phyloP scores from a whole-genome alignment of 2,113 vertebrate species.

The Ictalurus punctatus region DNA sequence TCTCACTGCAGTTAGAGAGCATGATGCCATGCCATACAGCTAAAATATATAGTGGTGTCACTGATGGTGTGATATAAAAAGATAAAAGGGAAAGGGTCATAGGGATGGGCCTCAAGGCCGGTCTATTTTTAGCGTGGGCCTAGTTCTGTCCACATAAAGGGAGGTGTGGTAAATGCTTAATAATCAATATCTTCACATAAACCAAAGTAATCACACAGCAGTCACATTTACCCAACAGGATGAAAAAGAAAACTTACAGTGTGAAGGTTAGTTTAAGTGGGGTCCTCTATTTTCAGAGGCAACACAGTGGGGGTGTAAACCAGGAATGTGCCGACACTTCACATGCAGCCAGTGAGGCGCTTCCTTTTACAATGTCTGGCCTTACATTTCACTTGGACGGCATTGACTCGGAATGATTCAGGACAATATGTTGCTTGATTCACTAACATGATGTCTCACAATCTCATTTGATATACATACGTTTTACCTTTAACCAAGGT shows the following conservation, averaged over 20 bases:
- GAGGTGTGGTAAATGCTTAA: conserved; percentile 35
- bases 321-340: conserved; percentile 54
- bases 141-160: conserved; percentile 58
- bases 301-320: conserved; percentile 58
- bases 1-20: conserved; percentile 61
- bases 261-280: conserved; percentile 55
- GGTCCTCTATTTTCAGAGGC: conserved; percentile 64
- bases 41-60: conserved; percentile 65
- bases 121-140: conserved; percentile 64
- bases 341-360: conserved; percentile 35
- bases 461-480: background rate
- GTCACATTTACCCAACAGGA: conserved; percentile 55
- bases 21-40: conserved; percentile 57
- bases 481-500: background rate
- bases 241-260: conserved; percentile 66
- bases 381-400: conserved; percentile 17
- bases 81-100: conserved; percentile 60
- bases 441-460: conserved; percentile 4
- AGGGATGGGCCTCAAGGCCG: conserved; percentile 46
- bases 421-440: conserved; percentile 7
- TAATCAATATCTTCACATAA: conserved; percentile 66
- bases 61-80: conserved; percentile 70
- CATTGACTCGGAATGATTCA: conserved; percentile 33
- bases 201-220: conserved; percentile 54
- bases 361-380: conserved; percentile 28